Conservation (phyloP, 1,140 invertebrate species). For the Drosophila orosa region DNA sequence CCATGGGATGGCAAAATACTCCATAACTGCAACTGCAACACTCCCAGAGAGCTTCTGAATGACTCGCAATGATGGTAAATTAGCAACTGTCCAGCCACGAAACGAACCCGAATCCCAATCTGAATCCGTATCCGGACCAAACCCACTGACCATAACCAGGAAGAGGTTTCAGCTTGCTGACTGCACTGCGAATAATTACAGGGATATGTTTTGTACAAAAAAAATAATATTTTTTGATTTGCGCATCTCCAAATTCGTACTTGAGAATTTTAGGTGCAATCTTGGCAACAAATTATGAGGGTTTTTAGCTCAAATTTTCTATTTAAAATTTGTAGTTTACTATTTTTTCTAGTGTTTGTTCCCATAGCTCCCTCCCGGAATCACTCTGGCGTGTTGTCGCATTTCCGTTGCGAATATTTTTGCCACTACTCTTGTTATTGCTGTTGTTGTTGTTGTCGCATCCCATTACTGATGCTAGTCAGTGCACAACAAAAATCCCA, state of each 20-base stretch:
- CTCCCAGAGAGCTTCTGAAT: conserved; percentile 37
- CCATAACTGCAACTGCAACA: conserved; percentile 43
- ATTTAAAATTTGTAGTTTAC: background rate
- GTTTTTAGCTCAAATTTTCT: background rate
- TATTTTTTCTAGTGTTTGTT: conserved; percentile 4
- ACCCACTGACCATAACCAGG: conserved; percentile 55
- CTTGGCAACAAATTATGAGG: background rate
- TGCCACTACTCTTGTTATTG: background rate
- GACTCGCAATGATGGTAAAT: conserved; percentile 57
- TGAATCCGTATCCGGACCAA: conserved; percentile 13
- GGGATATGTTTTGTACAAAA: too few relatives aligned
- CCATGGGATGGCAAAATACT: conserved; percentile 11
- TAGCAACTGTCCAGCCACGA: conserved; percentile 42
- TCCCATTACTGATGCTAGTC: conserved; percentile 57
- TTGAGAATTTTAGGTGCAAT: background rate
- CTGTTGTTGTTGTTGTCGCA: conserved; percentile 11
- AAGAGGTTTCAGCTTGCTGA: conserved; percentile 28
- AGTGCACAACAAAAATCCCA: conserved; percentile 39
- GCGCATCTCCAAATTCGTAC: background rate
- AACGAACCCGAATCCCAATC: conserved; percentile 11
- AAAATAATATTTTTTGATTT: too few relatives aligned
- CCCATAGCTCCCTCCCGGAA: conserved; percentile 21
- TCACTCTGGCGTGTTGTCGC: conserved; percentile 67
- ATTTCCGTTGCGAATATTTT: conserved; percentile 63
- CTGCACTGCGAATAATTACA: conserved; percentile 8